These are phyloP conservation scores for Drepanosiphum platanoidis DNA, from an alignment of 2,888 invertebrate genomes.

Conservation along the genomic window DNA sequence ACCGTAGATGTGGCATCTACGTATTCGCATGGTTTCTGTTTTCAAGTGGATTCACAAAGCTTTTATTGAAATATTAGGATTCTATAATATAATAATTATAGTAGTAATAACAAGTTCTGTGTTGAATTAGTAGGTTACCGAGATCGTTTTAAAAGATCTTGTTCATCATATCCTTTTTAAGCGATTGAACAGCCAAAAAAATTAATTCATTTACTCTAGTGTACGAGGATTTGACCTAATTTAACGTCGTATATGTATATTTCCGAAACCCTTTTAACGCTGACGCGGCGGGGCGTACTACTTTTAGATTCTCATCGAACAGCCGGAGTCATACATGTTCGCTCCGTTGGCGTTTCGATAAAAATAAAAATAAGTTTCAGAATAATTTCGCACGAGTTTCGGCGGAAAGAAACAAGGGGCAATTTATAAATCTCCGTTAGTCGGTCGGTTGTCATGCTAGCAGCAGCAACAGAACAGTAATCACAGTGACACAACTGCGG, in stretches of 20 bases:
- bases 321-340: not conserved
- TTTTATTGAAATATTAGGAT: no score
- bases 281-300: not conserved
- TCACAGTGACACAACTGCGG: not conserved
- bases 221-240: not conserved
- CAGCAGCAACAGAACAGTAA: not conserved
- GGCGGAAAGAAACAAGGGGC: not conserved
- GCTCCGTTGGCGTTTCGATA: not conserved
- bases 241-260: not conserved
- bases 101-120: no score
- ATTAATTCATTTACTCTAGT: not conserved
- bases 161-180: no score
- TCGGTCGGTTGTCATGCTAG: slow-evolving; percentile 17
- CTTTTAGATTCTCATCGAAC: not conserved
- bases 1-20: no score
- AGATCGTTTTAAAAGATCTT: no score
- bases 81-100: no score
- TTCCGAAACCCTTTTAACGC: not conserved
- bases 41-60: no score
- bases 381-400: slow-evolving; percentile 13
- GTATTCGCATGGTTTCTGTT: no score
- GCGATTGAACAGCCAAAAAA: no score
- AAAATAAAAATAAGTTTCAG: not conserved
- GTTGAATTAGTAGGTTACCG: no score
- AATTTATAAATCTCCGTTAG: slow-evolving; percentile 54